Evolutionary conservation across 2,888 invertebrate species (phyloP), one percentile per base, ranked within the genome.

Genomic region (Stomorhina lunata): DNA sequence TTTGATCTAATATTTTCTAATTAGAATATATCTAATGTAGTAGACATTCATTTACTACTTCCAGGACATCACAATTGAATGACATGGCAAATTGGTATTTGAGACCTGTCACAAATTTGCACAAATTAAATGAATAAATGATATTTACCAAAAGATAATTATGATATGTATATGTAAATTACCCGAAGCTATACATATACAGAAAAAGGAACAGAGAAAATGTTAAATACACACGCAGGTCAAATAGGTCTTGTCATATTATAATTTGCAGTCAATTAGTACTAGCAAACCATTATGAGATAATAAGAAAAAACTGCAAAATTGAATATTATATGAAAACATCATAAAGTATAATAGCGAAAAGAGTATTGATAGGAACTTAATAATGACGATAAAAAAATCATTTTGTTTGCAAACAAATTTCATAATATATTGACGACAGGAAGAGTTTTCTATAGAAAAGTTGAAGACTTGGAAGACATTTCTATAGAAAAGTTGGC

Each of bases 91-190:
- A 77, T 77, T 81, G 84, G 40, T 69, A 77, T 55, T 48, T 75
- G 50, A 83, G 29, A 73, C 22, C 63, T 80, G 83, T 72, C 77
- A 77, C 69, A 80, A 77, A 76, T 79, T 66, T 61, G 2, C 63
- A 53, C 29, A 53, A 53, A 53, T 29, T 61, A 59, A 78, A 75
- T 79, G 78, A 79, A 82, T 78, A 75, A 75, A 82, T 73, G 82
- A 75, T 82, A 71, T 82, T 68, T 65, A 50, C 20, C 27, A 43
- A 69, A 48, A 73, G 81, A 78, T 81, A 81, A 81, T 81, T 69
- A 78, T 37, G 73, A 48, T 59, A 55, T n/a, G n/a, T n/a, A n/a
- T 43, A 76, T 81, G 76, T 61, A 71, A 66, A 72, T 71, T 71
- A 25, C 17, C 32, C 43, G 3, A 50, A 17, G 34, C 29, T 32